Conservation (phyloP, 2,888 invertebrate genomes). For the Vesta saturnalis region DNA sequence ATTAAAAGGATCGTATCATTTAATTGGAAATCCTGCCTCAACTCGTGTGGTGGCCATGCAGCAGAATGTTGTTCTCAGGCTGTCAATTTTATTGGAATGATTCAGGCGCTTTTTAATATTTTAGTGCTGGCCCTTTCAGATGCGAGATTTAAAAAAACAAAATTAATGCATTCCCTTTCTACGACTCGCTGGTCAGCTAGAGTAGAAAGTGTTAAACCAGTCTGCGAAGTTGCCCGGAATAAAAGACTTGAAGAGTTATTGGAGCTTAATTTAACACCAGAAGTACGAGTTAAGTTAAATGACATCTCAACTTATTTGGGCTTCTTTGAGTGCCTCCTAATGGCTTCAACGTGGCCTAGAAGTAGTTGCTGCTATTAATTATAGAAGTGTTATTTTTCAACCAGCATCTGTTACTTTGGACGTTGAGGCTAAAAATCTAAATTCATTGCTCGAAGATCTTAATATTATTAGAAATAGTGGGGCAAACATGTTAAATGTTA, state of each 20-base stretch:
- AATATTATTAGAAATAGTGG: no score
- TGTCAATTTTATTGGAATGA: background rate
- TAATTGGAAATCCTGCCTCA: background rate
- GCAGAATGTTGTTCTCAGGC: background rate
- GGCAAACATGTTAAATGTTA: background rate
- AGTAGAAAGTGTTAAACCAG: background rate
- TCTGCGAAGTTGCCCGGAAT: background rate
- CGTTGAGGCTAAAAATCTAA: background rate
- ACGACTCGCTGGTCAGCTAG: background rate
- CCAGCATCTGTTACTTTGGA: background rate
- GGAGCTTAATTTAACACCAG: background rate
- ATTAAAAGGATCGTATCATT: background rate
- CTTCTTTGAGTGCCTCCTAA: background rate
- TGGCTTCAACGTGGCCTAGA: background rate
- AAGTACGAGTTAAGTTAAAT: background rate
- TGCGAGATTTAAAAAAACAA: background rate
- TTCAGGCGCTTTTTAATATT: background rate
- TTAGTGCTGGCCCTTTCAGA: background rate
- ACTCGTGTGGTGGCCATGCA: background rate
- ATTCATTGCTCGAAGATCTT: no score
- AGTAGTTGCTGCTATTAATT: background rate
- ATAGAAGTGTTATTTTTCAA: background rate
- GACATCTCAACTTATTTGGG: background rate
- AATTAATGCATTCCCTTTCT: background rate
- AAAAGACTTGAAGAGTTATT: no score